Evolutionary conservation across 2,888 invertebrate species (phyloP).

Genomic region (Sturmia bella): DNA sequence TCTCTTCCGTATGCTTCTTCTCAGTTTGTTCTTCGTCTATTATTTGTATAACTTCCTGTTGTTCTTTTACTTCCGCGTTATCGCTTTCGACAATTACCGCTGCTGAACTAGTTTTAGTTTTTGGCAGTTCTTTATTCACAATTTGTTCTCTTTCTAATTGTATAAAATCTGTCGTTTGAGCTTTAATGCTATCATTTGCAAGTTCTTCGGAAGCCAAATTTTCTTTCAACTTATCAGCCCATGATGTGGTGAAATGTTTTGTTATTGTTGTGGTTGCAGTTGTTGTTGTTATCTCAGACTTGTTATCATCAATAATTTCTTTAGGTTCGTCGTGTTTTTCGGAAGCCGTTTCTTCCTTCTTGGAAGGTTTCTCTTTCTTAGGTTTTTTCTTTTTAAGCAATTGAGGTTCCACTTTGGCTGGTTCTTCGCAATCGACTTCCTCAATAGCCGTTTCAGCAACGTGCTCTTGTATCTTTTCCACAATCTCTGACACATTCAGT

Average conservation of each 20-base stretch:
- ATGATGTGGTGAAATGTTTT: slow-evolving; percentile 14
- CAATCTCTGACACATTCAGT: not conserved
- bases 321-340: not conserved
- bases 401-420: too few relatives aligned
- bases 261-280: not conserved
- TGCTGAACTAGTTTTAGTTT: not conserved
- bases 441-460: not conserved
- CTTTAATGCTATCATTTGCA: slow-evolving; percentile 17
- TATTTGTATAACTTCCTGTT: not conserved
- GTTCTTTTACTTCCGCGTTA: not conserved
- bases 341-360: not conserved
- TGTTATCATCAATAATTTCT: not conserved
- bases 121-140: not conserved
- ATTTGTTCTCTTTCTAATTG: slow-evolving; percentile 39
- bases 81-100: not conserved
- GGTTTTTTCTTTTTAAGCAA: slow-evolving; percentile 24
- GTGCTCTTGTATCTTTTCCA: not conserved
- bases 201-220: slow-evolving; percentile 3
- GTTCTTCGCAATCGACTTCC: too few relatives aligned
- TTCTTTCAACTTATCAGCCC: slow-evolving; percentile 55
- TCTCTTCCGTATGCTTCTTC: not conserved
- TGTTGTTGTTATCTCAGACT: not conserved
- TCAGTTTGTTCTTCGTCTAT: not conserved
- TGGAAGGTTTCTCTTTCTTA: not conserved
- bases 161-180: slow-evolving; percentile 26